These are phyloP conservation scores for Enteromius thamalakanensis DNA, from an alignment of 2,797 vertebrate species.

Conservation along the genomic window DNA sequence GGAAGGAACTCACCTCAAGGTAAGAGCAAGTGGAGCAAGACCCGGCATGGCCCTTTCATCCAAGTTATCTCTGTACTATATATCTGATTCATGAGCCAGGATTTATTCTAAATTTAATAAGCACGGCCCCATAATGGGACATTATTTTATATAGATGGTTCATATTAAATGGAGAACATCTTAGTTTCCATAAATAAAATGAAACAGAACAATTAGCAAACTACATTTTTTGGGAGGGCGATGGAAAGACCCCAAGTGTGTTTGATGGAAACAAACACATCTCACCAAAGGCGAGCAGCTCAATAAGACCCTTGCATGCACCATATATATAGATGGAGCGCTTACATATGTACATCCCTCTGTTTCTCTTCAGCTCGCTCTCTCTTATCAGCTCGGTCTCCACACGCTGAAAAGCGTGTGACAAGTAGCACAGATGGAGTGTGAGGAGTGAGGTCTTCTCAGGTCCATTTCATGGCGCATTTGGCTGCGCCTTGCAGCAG, in stretches of 20 bases:
- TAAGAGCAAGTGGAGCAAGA: slow-evolving; percentile 70
- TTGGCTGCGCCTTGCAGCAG: slow-evolving; percentile 59
- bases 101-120: slow-evolving; percentile 26
- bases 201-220: not conserved
- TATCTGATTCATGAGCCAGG: slow-evolving; percentile 16
- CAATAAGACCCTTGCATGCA: slow-evolving; percentile 22
- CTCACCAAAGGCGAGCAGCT: not conserved
- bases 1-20: slow-evolving; percentile 74
- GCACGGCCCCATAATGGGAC: not conserved
- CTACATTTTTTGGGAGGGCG: not conserved
- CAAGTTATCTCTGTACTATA: slow-evolving; percentile 30
- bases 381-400: slow-evolving; percentile 56
- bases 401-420: slow-evolving; percentile 50
- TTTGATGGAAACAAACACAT: slow-evolving; percentile 14
- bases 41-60: not conserved
- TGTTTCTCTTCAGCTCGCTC: slow-evolving; percentile 52
- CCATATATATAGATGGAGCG: slow-evolving; percentile 44
- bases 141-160: not conserved
- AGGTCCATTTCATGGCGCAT: slow-evolving; percentile 61
- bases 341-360: slow-evolving; percentile 60
- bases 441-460: slow-evolving; percentile 60
- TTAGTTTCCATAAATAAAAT: not conserved
- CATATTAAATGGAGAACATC: slow-evolving; percentile 6
- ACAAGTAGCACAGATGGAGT: slow-evolving; percentile 61
- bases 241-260: not conserved